phyloP scores from a whole-genome alignment of 2,113 vertebrate genomes.

The Entelurus aequoreus region DNA sequence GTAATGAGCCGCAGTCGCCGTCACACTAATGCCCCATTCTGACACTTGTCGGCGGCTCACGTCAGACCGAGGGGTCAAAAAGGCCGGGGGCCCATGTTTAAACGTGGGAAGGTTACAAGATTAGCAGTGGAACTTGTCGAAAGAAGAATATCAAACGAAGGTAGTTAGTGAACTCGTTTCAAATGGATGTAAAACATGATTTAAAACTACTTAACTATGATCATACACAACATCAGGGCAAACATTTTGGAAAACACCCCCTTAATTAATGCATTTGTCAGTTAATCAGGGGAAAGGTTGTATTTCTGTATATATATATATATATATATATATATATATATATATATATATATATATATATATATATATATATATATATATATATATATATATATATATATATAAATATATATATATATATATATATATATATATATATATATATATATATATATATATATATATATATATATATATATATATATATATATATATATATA shows the following conservation, averaged over 20 bases:
- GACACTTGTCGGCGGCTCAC: slow-evolving; percentile 51
- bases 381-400: too few relatives aligned
- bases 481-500: too few relatives aligned
- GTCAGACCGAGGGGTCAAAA: slow-evolving; percentile 63
- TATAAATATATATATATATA: too few relatives aligned
- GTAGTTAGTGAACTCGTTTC: slow-evolving; percentile 14
- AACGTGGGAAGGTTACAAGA: slow-evolving; percentile 34
- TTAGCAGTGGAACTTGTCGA: slow-evolving; percentile 31
- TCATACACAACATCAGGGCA: neutral
- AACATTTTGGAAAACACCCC: neutral
- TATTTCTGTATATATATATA: too few relatives aligned
- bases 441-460: too few relatives aligned
- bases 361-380: too few relatives aligned
- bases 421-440: too few relatives aligned
- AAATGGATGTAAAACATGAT: neutral
- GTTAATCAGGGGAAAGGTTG: neutral
- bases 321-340: too few relatives aligned
- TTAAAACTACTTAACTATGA: neutral
- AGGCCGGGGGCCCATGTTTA: slow-evolving; percentile 50
- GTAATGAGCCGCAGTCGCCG: slow-evolving; percentile 52
- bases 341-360: too few relatives aligned
- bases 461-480: too few relatives aligned
- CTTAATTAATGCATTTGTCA: neutral
- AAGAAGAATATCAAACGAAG: slow-evolving; percentile 33
- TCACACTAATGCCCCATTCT: slow-evolving; percentile 45